Base-by-base conservation (phyloP, 2,888 invertebrate species). In the Helobdella robusta region DNA sequence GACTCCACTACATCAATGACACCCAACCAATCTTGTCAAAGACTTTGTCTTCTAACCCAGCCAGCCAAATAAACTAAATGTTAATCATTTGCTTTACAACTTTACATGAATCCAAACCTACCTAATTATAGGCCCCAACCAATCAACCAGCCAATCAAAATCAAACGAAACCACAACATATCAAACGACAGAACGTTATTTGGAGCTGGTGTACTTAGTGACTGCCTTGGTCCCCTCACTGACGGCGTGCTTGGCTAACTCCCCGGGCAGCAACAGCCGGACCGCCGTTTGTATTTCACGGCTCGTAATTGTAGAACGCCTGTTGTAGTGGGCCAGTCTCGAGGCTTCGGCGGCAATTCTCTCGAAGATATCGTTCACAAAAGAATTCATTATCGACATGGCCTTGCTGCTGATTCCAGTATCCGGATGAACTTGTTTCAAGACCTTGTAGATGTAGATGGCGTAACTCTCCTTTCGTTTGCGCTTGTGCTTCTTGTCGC, bases 251-350 rank as follows among this genome's bases (percentile, higher is more conserved):
- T 85, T 86, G 0, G 86, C 85, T 66, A 89, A 75, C 74, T 88
- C 87, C 5, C 86, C 87, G 0, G 87, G 87, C 2, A 88, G 77
- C 0, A 88, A 73, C 0, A 87, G 80, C 50, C 84, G 82, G 0
- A 86, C 84, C 0, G 86, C 86, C 0, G 86, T 84, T 73, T 87
- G 86, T 15, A 89, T 83, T 70, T 88, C 87, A 64, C 85, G 81
- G 68, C 84, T 85, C 0, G 84, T 84, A 66, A 70, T 70, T 66
- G 73, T 73, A 32, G 70, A 68, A 20, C 70, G 61, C 56, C 69
- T 70, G 68, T 75, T 76, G 70, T 75, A 68, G 68, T 75, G 69
- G n/a, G 74, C 72, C 11, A 77, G 71, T 23, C 73, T 67, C 25
- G 61, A 61, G 25, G 61, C 32, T 48, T 61, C 61, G 1, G 61